phyloP scores from a whole-genome alignment of 92 coral and sea anemone genomes.

The Phenganax marumi region DNA sequence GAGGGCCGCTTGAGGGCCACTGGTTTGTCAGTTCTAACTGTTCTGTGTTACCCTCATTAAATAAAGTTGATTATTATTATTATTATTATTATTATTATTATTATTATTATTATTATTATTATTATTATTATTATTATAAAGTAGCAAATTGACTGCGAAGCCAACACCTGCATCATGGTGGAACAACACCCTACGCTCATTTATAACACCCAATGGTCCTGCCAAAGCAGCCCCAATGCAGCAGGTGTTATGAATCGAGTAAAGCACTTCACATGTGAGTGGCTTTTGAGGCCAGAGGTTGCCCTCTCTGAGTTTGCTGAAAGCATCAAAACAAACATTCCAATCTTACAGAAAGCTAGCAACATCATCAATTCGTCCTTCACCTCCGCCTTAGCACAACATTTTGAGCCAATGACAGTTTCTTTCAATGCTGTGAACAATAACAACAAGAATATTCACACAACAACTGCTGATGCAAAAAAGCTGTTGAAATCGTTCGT shows the following conservation, averaged over 20 bases:
- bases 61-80: too few species aligned
- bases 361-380: not conserved
- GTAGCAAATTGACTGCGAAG: not conserved
- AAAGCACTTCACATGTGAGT: slow-evolving; percentile 22
- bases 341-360: not conserved
- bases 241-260: not conserved
- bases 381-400: not conserved
- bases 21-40: too few species aligned
- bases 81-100: too few species aligned
- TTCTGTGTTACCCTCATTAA: too few species aligned
- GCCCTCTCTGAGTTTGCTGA: slow-evolving; percentile 42
- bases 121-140: too few species aligned
- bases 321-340: not conserved
- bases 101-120: too few species aligned
- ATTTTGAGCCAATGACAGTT: not conserved
- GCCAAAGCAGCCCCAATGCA: not conserved
- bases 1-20: too few species aligned
- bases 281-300: slow-evolving; percentile 26
- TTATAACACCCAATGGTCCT: slow-evolving; percentile 36
- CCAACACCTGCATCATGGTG: not conserved
- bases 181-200: not conserved
- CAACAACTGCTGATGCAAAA: not conserved
- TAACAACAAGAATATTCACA: not conserved
- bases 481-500: not conserved
- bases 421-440: not conserved